These are phyloP conservation scores for Catostylus mosaicus DNA, from an alignment of 30 jellyfish, hydroid and myxozoan species.

Conservation along the genomic window DNA sequence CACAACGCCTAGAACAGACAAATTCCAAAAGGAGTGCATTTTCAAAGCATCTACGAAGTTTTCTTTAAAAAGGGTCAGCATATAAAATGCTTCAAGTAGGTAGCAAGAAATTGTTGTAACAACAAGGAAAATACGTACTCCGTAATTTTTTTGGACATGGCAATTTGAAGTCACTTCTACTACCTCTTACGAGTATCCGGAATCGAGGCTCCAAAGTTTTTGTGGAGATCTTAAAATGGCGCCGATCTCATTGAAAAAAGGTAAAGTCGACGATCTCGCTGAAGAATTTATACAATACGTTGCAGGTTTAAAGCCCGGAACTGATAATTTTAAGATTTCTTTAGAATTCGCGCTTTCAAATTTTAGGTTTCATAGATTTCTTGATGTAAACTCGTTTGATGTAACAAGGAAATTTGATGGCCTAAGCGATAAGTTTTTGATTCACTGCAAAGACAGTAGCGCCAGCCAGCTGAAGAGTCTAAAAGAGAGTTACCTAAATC, in stretches of 20 bases:
- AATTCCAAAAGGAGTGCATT: too few relatives aligned
- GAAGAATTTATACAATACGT: conserved; percentile 45
- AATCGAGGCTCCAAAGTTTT: too few relatives aligned
- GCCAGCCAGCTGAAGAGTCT: conserved; percentile 57
- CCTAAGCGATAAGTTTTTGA: conserved; percentile 56
- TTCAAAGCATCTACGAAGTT: too few relatives aligned
- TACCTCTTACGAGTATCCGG: too few relatives aligned
- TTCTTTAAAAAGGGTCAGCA: too few relatives aligned
- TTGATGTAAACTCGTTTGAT: conserved; percentile 85
- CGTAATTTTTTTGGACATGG: too few relatives aligned
- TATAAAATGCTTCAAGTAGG: too few relatives aligned
- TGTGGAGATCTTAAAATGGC: conserved; percentile 59
- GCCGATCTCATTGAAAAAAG: conserved; percentile 85
- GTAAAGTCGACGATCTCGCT: conserved; percentile 64
- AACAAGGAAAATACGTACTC: too few relatives aligned
- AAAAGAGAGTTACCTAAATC: conserved; percentile 47
- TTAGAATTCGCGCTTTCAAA: conserved; percentile 74
- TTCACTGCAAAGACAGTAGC: conserved; percentile 71
- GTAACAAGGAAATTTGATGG: conserved; percentile 75
- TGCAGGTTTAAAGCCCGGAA: conserved; percentile 29
- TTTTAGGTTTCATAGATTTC: conserved; percentile 82
- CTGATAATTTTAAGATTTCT: conserved; percentile 72
- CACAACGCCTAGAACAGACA: too few relatives aligned
- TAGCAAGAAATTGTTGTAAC: too few relatives aligned
- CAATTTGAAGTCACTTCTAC: too few relatives aligned